Base-by-base conservation (phyloP, 1,140 invertebrate species). In the Achroia grisella region DNA sequence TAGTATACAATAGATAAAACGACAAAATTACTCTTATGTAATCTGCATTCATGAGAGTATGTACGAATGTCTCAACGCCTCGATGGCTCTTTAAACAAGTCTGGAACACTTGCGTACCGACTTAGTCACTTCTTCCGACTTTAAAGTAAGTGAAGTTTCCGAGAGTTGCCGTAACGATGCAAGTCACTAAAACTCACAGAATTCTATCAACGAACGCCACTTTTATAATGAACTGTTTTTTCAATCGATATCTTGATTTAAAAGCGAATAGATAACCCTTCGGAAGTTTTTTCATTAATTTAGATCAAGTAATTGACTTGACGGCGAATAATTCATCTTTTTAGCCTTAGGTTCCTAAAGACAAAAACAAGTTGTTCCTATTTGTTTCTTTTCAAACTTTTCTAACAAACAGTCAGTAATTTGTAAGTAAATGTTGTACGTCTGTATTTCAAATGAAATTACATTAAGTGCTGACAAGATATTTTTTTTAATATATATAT, bases 11-110 rank as follows among this genome's bases (percentile, higher is more conserved):
- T 23, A 6, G 17, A 3, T 23, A n/a, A 23, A 23, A 23, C 17
- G 17, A 23, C 2, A 23, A 6, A 23, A 4, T 5, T n/a, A 4
- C n/a, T n/a, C n/a, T n/a, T n/a, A n/a, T n/a, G 34, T 44, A 47
- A 56, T 48, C 44, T 51, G 48, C 48, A 51, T 48, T 56, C 48
- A 56, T 36, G 30, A 13, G 11, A 12, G 14, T n/a, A 12, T n/a
- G 27, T 13, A 11, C 13, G 37, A 39, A 32, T 28, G 15, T 52
- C 33, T 39, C 27, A 44, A 33, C 43, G 23, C 28, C 36, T 47
- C 44, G 48, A 56, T 47, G 40, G 46, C 42, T 46, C 49, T 55
- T 52, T 46, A 46, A 52, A 52, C 48, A 51, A 48, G 43, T 52
- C 41, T 13, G 32, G 33, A 48, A 23, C 17, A 23, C 17, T 23